These are phyloP conservation scores for Ciconia boyciana DNA, from an alignment of 2,113 vertebrate genomes.

Conservation along the genomic window DNA sequence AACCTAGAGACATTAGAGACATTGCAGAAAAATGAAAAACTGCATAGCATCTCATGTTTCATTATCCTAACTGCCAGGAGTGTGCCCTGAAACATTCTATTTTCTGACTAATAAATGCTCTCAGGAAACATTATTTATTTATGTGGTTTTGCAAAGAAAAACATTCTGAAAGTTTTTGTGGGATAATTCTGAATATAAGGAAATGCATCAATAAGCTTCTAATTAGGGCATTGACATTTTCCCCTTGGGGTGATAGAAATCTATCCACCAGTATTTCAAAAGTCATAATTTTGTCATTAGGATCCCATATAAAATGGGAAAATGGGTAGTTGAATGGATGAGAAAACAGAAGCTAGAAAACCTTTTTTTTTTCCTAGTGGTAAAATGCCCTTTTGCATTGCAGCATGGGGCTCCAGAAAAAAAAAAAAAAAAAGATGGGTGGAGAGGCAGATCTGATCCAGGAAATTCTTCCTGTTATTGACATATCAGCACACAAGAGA, in stretches of 20 bases:
- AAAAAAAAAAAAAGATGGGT: background rate
- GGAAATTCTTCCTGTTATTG: background rate
- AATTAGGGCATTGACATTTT: constrained; percentile 4
- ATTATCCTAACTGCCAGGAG: constrained; percentile 14
- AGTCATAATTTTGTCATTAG: background rate
- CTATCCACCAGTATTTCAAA: background rate
- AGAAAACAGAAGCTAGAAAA: background rate
- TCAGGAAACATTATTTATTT: constrained; percentile 51
- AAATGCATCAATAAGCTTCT: constrained; percentile 23
- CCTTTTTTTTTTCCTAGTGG: background rate
- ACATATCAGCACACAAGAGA: background rate
- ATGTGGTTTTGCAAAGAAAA: constrained; percentile 32
- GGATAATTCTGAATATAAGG: constrained; percentile 22
- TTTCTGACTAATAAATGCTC: constrained; percentile 35
- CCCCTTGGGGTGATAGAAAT: background rate
- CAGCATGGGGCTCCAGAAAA: background rate
- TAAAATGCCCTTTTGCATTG: background rate
- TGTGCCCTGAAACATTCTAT: constrained; percentile 16
- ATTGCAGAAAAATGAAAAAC: background rate
- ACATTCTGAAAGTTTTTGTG: constrained; percentile 15
- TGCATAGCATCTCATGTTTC: background rate
- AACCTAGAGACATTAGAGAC: background rate
- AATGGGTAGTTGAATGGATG: background rate
- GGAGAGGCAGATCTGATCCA: background rate
- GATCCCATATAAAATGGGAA: background rate